Evolutionary conservation across 2,113 vertebrate species (phyloP), one percentile per base, ranked within the genome.

Genomic region (Myiozetetes cayanensis): DNA sequence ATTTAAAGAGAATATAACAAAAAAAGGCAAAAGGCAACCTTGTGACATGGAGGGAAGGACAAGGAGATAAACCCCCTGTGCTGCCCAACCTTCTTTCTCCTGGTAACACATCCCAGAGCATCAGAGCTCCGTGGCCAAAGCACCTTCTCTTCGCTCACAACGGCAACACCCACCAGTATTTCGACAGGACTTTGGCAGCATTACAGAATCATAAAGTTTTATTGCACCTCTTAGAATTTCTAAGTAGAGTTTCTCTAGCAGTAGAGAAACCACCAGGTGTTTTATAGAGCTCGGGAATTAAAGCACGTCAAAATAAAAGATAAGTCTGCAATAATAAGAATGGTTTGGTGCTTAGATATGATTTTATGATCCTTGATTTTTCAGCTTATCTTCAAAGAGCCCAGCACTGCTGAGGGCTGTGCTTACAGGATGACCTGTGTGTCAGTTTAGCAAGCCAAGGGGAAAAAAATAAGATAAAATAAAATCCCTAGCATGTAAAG

Each of bases 1-100:
- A n/a, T 41, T 49, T 39, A 68, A 70, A 70, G 15, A 74, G 12
- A 83, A 28, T 21, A 44, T 6, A 70, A 79, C 8, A 31, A 37
- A 49, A 83, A 39, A 9, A 44, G 53, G 39, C 37, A 71, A 87
- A 88, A 80, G 77, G 27, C 25, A 89, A 30, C 28, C 20, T 49
- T 0, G 2, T 12, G 46, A 58, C n/a, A 73, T 3, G 0, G 15
- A 52, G n/a, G 53, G 0, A 93, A 30, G 67, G 62, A 44, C 2
- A 2, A 24, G 49, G 23, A 43, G 21, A n/a, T 59, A 72, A 66
- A 62, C 5, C n/a, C 14, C 16, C n/a, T 56, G 47, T 31, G 33
- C 37, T 56, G 74, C 19, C 31, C 33, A 66, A 59, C 25, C 85
- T 78, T 20, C 31, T 13, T 61, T 61, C 62, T 52, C 7, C n/a